Conservation (phyloP, 1,140 invertebrate species). For the Drosophila kohkoa region DNA sequence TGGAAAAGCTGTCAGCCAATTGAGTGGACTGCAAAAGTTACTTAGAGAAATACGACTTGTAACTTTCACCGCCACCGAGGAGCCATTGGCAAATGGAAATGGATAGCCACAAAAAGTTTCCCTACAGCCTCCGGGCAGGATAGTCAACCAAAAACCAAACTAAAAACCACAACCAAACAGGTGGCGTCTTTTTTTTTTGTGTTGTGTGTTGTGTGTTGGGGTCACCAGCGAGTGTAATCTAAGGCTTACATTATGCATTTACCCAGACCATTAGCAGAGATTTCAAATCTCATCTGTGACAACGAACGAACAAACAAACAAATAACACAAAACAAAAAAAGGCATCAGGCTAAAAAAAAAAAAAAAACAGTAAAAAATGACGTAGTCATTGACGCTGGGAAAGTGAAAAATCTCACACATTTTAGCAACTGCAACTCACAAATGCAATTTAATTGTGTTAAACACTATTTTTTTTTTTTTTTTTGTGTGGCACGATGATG, state of each 20-base stretch:
- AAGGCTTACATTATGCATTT: slow-evolving; percentile 20
- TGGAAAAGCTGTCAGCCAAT: slow-evolving; percentile 10
- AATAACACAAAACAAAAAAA: background rate
- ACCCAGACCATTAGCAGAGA: slow-evolving; percentile 37
- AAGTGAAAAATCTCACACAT: slow-evolving; percentile 55
- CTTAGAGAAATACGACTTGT: slow-evolving; percentile 25
- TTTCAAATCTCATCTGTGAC: slow-evolving; percentile 35
- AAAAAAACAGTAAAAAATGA: slow-evolving; percentile 27
- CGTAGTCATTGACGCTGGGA: slow-evolving; percentile 41
- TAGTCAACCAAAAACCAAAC: background rate
- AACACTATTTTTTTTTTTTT: background rate
- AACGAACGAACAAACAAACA: background rate
- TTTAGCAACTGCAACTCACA: slow-evolving; percentile 33
- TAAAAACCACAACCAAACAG: background rate
- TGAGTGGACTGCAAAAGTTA: background rate
- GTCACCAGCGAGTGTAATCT: slow-evolving; percentile 18
- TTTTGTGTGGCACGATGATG: slow-evolving; percentile 7
- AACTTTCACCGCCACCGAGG: slow-evolving; percentile 36
- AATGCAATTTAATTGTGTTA: slow-evolving; percentile 38
- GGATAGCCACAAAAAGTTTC: slow-evolving; percentile 5
- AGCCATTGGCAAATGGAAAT: background rate
- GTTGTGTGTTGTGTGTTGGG: background rate
- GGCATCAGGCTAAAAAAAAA: background rate
- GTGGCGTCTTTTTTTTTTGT: background rate
- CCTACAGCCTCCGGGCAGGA: slow-evolving; percentile 8